A percentile compares a stretch with the other conserved stretches of the same genome.
These are phyloP conservation scores for Hyles euphorbiae DNA, from an alignment of 1,140 invertebrate genomes.

Conservation along the genomic window DNA sequence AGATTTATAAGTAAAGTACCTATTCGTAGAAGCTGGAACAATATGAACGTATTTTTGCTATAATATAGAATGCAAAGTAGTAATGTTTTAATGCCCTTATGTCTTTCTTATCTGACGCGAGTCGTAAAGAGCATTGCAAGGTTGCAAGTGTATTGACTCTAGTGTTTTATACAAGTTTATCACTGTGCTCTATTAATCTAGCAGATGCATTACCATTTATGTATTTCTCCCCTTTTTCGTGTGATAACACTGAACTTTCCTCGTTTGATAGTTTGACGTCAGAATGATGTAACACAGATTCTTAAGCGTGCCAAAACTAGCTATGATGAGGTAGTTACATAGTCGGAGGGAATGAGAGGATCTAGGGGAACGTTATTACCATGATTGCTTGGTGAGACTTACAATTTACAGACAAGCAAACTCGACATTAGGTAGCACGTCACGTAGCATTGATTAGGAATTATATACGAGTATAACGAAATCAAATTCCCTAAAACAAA, in stretches of 20 bases:
- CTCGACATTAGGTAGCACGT: too few species aligned
- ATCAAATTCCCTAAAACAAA: too few species aligned
- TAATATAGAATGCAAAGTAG: conserved; percentile 13
- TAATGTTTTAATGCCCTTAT: conserved; percentile 66
- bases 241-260: conserved; percentile 44
- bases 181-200: conserved; percentile 49
- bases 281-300: conserved; percentile 55
- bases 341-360: conserved; percentile 3
- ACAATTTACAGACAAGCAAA: too few species aligned
- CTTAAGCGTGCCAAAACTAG: conserved; percentile 47
- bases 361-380: too few species aligned
- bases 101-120: conserved; percentile 70
- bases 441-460: too few species aligned
- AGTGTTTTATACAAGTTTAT: conserved; percentile 63
- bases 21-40: too few species aligned
- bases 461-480: too few species aligned
- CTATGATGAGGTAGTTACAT: conserved; percentile 38
- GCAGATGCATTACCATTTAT: conserved; percentile 44
- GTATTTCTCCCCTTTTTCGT: conserved; percentile 30
- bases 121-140: conserved; percentile 70
- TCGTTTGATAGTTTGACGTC: conserved; percentile 59
- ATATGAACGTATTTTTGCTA: too few species aligned
- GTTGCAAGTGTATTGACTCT: conserved; percentile 73
- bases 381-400: too few species aligned
- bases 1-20: too few species aligned